These are phyloP conservation scores for Pocillopora meandrina DNA, from an alignment of 92 coral and sea anemone species.

Conservation along the genomic window DNA sequence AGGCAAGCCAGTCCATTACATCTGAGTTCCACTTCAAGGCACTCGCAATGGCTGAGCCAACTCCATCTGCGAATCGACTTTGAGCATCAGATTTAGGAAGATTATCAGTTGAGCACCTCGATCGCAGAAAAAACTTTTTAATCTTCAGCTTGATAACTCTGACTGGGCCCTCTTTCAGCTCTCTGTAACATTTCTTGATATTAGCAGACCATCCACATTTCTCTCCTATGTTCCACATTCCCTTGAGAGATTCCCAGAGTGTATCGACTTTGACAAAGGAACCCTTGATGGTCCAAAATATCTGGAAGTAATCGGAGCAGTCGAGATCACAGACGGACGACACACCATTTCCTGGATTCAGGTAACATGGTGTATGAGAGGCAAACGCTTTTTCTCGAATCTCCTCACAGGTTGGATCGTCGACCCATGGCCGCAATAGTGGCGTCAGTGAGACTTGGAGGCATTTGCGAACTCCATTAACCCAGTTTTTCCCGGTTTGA, in stretches of 20 bases:
- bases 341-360: constrained; percentile 52
- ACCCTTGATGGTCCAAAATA: constrained; percentile 67
- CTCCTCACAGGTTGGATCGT: constrained; percentile 47
- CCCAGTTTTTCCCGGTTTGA: constrained; percentile 50
- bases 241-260: constrained; percentile 62
- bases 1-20: constrained; percentile 57
- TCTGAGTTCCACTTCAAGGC: constrained; percentile 45
- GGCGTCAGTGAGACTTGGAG: constrained; percentile 66
- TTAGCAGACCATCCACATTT: constrained; percentile 10
- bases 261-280: constrained; percentile 55
- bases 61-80: constrained; percentile 56
- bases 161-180: not conserved
- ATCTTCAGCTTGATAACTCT: not conserved
- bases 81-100: constrained; percentile 51
- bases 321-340: constrained; percentile 69
- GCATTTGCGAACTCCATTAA: constrained; percentile 67
- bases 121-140: not conserved
- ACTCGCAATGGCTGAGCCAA: constrained; percentile 47
- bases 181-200: not conserved
- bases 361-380: constrained; percentile 67
- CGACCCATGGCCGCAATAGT: constrained; percentile 57
- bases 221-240: constrained; percentile 56
- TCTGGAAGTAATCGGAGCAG: constrained; percentile 35
- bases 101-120: not conserved
- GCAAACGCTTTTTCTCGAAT: constrained; percentile 59